Conservation (phyloP, 1,140 invertebrate genomes). For the Drosophila eugracilis region DNA sequence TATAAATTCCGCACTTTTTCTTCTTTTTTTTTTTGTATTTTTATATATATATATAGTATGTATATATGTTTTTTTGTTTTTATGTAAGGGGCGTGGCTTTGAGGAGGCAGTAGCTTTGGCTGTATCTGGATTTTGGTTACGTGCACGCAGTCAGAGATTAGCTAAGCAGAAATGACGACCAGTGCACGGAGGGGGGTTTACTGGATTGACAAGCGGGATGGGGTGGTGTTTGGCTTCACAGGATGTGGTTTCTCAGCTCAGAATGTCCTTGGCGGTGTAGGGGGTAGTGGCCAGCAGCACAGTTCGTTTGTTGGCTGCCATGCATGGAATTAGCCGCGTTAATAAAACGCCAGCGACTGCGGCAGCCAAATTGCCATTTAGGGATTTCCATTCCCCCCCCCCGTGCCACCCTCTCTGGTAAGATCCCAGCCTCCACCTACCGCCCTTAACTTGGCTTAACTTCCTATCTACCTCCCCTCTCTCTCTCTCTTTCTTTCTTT, state of each 20-base stretch:
- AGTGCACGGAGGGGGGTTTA: slow-evolving; percentile 7
- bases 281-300: not conserved
- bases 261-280: not conserved
- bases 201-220: slow-evolving; percentile 20
- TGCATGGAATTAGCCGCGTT: slow-evolving; percentile 72
- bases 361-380: slow-evolving; percentile 72
- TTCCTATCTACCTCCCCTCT: not conserved
- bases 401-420: not conserved
- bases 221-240: too few relatives aligned
- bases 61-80: slow-evolving; percentile 41
- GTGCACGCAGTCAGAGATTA: slow-evolving; percentile 71
- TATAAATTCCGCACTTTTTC: slow-evolving; percentile 31
- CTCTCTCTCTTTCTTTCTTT: not conserved
- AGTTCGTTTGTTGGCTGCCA: slow-evolving; percentile 12
- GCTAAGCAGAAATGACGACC: slow-evolving; percentile 77
- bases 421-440: not conserved
- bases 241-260: too few relatives aligned
- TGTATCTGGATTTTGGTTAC: slow-evolving; percentile 51
- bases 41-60: too few relatives aligned
- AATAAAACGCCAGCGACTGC: slow-evolving; percentile 71
- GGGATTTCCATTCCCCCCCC: slow-evolving; percentile 50
- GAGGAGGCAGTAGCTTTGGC: slow-evolving; percentile 1
- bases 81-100: slow-evolving; percentile 44
- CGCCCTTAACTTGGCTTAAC: slow-evolving; percentile 14
- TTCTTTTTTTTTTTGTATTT: slow-evolving; percentile 4